Evolutionary conservation across 2,797 vertebrate genomes (phyloP).

Genomic region (Galago senegalensis): DNA sequence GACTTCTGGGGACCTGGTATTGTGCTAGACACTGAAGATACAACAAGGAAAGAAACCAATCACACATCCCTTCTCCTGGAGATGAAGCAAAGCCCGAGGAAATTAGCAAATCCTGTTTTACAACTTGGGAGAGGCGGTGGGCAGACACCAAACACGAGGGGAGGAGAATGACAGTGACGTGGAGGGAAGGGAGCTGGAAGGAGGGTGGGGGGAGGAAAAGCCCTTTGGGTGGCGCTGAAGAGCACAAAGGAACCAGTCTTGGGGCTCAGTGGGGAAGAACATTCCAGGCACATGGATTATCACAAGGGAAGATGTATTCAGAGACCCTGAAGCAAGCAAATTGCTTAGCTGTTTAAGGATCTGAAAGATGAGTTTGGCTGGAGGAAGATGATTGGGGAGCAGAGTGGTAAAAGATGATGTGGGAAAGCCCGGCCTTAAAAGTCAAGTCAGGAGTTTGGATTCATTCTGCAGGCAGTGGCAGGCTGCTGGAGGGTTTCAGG

Average conservation of each 20-base stretch:
- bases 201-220: neutral
- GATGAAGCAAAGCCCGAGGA: neutral
- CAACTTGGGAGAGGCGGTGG: neutral
- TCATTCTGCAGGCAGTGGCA: neutral
- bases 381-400: neutral
- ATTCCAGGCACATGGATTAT: neutral
- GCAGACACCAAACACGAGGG: neutral
- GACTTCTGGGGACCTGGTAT: neutral
- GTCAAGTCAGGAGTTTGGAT: neutral
- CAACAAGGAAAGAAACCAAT: neutral
- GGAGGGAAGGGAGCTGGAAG: neutral
- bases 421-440: neutral
- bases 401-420: neutral
- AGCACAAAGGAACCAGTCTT: neutral
- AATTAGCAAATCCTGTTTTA: neutral
- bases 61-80: fast-evolving
- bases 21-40: neutral
- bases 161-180: neutral
- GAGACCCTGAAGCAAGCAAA: neutral
- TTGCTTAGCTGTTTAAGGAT: neutral
- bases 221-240: neutral
- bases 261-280: neutral
- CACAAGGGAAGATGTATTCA: neutral
- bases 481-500: neutral
- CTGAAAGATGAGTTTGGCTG: neutral